Evolutionary conservation across 1,140 invertebrate genomes (phyloP).

Genomic region (Aphaenogaster ashmeadi): DNA sequence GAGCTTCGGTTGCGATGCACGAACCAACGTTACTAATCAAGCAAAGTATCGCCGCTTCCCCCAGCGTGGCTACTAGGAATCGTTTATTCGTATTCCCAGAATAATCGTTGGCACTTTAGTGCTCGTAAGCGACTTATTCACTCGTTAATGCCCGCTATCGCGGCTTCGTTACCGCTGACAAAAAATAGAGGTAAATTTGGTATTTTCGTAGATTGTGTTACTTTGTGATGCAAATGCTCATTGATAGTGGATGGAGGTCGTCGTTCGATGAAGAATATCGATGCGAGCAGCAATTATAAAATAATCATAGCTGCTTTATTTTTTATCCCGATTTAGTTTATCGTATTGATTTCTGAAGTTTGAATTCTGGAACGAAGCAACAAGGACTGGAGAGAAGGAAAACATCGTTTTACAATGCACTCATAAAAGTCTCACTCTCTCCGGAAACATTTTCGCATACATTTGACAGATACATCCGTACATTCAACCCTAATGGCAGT

Average conservation of each 20-base stretch:
- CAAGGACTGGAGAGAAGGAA: constrained; percentile 27
- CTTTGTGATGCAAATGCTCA: constrained; percentile 44
- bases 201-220: constrained; percentile 37
- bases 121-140: constrained; percentile 51
- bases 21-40: constrained; percentile 29
- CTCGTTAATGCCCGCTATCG: constrained; percentile 46
- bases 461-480: constrained; percentile 61
- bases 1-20: neutral
- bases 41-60: neutral
- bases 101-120: constrained; percentile 49
- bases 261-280: constrained; percentile 12
- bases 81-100: constrained; percentile 45
- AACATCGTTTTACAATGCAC: constrained; percentile 53
- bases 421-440: constrained; percentile 62
- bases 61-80: neutral
- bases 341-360: neutral
- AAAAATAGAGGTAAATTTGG: neutral
- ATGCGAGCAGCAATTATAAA: neutral
- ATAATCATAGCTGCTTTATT: constrained; percentile 35
- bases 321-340: neutral
- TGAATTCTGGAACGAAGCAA: neutral
- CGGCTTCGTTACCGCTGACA: constrained; percentile 30
- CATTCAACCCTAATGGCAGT: constrained; percentile 65
- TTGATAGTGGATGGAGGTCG: constrained; percentile 14
- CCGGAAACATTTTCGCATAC: constrained; percentile 68